A percentile compares a stretch with the other conserved stretches of the same genome.
Conservation (phyloP, 2,888 invertebrate species). For the Dromius quadrimaculatus region DNA sequence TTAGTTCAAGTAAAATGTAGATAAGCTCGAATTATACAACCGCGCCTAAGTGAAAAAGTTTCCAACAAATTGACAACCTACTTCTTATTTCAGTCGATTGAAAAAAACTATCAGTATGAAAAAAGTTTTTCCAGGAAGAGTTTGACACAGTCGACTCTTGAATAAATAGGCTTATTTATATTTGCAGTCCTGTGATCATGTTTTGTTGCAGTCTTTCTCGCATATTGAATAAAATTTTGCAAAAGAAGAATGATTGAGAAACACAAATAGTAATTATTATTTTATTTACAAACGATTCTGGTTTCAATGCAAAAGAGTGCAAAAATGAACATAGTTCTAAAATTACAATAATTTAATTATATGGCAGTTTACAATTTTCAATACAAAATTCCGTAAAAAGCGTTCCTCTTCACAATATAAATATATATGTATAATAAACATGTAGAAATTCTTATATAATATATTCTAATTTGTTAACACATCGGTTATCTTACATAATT, state of each 20-base stretch:
- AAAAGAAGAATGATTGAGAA: not conserved
- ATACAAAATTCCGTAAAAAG: constrained; percentile 51
- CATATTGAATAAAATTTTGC: no score
- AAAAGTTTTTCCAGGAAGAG: no score
- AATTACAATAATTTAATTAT: constrained; percentile 51
- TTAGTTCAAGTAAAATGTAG: no score
- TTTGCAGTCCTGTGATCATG: no score
- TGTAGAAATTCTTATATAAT: constrained; percentile 51
- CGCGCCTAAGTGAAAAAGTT: no score
- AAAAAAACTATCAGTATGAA: no score
- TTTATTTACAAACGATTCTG: constrained; percentile 51
- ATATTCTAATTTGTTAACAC: constrained; percentile 48
- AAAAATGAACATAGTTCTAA: constrained; percentile 50
- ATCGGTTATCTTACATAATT: constrained; percentile 62
- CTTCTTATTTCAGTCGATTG: no score
- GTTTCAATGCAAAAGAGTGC: constrained; percentile 50
- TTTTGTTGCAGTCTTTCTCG: no score
- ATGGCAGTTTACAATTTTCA: constrained; percentile 50
- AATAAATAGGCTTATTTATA: no score
- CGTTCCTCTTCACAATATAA: constrained; percentile 50
- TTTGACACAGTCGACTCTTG: no score
- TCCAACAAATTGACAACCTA: no score
- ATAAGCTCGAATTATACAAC: no score
- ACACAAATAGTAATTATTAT: constrained; percentile 16
- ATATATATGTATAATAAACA: constrained; percentile 52